These are phyloP conservation scores for Hypomecis punctinalis DNA, from an alignment of 2,888 invertebrate genomes.

Conservation along the genomic window DNA sequence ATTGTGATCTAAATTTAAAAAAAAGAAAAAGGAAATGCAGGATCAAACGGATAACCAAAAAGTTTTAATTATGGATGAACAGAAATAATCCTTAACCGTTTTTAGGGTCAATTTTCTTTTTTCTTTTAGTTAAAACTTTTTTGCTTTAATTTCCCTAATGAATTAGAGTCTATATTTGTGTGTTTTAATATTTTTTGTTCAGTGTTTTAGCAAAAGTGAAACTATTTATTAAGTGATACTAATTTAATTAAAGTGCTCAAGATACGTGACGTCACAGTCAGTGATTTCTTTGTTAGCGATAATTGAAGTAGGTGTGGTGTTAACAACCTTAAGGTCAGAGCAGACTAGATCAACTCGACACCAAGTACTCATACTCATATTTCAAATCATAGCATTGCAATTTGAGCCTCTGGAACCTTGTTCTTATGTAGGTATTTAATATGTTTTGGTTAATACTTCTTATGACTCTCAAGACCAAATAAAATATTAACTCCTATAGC, in stretches of 20 bases:
- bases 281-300: constrained; percentile 58
- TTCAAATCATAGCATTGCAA: background rate
- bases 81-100: background rate
- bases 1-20: constrained; percentile 51
- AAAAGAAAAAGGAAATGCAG: constrained; percentile 25
- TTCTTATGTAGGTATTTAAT: too few relatives aligned
- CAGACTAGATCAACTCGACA: constrained; percentile 9
- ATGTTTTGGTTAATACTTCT: background rate
- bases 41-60: constrained; percentile 9
- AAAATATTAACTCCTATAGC: too few relatives aligned
- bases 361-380: background rate
- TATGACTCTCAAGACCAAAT: too few relatives aligned
- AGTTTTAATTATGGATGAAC: constrained; percentile 1
- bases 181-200: constrained; percentile 6
- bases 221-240: constrained; percentile 36
- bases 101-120: constrained; percentile 6
- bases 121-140: background rate
- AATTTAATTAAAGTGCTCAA: constrained; percentile 24
- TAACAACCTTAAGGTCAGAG: constrained; percentile 39
- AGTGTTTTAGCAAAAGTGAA: constrained; percentile 21
- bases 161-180: constrained; percentile 1
- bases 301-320: constrained; percentile 47
- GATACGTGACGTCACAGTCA: constrained; percentile 55
- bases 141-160: background rate
- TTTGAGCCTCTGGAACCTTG: background rate